A percentile compares a stretch with the other conserved stretches of the same genome.
phyloP scores from a whole-genome alignment of 2,888 invertebrate genomes.

The Acanthoscelides obtectus region DNA sequence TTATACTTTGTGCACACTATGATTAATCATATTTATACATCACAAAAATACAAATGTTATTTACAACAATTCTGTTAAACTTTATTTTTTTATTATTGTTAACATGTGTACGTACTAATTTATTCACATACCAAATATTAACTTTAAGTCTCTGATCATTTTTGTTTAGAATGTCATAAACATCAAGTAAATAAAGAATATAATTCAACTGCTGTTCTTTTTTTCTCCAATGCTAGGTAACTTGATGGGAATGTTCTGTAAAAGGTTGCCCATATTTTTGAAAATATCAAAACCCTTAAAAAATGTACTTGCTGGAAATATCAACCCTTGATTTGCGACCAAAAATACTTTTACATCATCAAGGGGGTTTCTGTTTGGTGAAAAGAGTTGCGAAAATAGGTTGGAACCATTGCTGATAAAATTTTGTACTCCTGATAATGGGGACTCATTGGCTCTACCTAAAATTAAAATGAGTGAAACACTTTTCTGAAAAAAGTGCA shows the following conservation, averaged over 20 bases:
- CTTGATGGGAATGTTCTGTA: conserved; percentile 6
- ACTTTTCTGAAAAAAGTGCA: no score
- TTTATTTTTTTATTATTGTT: background rate
- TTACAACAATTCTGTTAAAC: background rate
- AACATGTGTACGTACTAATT: background rate
- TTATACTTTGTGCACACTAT: background rate
- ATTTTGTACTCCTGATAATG: background rate
- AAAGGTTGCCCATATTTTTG: conserved; percentile 4
- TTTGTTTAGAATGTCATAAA: background rate
- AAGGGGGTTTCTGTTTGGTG: background rate
- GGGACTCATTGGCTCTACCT: no score
- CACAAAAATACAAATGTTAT: background rate
- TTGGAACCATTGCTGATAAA: background rate
- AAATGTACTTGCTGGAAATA: conserved; percentile 9
- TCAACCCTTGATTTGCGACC: conserved; percentile 7
- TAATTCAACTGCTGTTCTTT: background rate
- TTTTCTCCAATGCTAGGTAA: background rate
- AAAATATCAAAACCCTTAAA: conserved; percentile 7
- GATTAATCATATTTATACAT: background rate
- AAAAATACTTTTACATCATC: conserved; percentile 10
- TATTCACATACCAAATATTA: background rate
- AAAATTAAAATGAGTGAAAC: no score
- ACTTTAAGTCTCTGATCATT: background rate
- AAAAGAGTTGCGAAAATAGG: no score
- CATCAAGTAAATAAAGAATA: background rate